Evolutionary conservation across 2,797 vertebrate species (phyloP).

Genomic region (Bradypodion pumilum): DNA sequence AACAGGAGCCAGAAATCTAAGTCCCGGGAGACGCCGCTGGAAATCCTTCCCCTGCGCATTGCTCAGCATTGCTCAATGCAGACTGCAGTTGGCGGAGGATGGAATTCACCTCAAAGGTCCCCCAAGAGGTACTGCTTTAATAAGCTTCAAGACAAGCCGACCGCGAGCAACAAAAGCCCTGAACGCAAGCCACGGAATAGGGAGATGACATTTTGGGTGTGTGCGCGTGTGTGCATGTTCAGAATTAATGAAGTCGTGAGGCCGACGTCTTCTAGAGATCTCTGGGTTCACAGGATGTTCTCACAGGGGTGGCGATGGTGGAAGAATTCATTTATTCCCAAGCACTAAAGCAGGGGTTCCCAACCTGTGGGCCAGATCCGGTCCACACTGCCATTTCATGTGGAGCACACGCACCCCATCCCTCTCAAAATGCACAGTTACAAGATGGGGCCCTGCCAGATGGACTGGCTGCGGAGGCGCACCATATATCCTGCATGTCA

Average conservation of each 20-base stretch:
- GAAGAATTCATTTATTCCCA: no score
- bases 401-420: no score
- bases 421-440: no score
- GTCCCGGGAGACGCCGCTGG: slow-evolving; percentile 36
- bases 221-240: background rate
- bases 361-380: no score
- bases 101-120: slow-evolving; percentile 40
- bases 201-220: slow-evolving; percentile 9
- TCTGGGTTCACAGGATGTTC: slow-evolving; percentile 22
- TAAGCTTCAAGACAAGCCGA: slow-evolving; percentile 36
- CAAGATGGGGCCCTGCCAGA: no score
- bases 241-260: slow-evolving; percentile 46
- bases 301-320: no score
- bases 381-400: no score
- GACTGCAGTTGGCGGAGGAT: slow-evolving; percentile 14
- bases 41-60: slow-evolving; percentile 8
- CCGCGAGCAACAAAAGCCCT: slow-evolving; percentile 14
- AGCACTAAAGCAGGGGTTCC: no score
- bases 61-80: slow-evolving; percentile 22
- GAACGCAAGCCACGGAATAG: background rate
- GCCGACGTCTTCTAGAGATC: slow-evolving; percentile 12
- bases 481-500: no score
- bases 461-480: no score
- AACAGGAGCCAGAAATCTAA: slow-evolving; percentile 26
- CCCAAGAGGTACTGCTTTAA: slow-evolving; percentile 49